These are phyloP conservation scores for Bothrops jararaca DNA, from an alignment of 2,113 vertebrate genomes.

Conservation along the genomic window DNA sequence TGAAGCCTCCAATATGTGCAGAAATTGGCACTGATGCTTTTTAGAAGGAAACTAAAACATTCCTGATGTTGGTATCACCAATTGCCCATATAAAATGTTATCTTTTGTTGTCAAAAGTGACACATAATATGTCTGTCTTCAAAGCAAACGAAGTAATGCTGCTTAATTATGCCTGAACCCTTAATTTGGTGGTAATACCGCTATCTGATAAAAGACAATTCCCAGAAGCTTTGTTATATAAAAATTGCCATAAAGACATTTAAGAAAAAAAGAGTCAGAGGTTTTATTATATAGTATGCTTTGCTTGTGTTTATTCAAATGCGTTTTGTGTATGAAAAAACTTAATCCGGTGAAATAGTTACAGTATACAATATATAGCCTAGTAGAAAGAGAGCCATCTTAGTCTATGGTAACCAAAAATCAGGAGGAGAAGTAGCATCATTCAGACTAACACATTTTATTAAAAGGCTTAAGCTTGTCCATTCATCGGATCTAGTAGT, in stretches of 20 bases:
- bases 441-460: neutral
- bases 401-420: neutral
- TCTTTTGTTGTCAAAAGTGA: conserved; percentile 26
- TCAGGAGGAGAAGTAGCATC: neutral
- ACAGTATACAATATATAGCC: neutral
- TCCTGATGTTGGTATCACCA: conserved; percentile 20
- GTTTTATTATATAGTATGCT: neutral
- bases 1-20: neutral
- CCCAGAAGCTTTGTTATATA: neutral
- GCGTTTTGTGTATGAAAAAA: neutral
- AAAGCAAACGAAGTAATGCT: conserved; percentile 2
- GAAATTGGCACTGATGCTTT: neutral
- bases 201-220: conserved; percentile 1
- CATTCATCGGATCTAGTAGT: neutral
- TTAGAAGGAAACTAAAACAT: neutral
- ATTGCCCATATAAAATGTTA: conserved; percentile 9
- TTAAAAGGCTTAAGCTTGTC: neutral
- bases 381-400: neutral
- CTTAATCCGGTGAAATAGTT: neutral
- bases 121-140: neutral
- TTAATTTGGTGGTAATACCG: neutral
- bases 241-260: conserved; percentile 29
- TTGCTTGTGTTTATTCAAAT: neutral
- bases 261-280: neutral
- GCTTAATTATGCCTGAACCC: neutral